phyloP scores from a whole-genome alignment of 1,140 invertebrate species.

The Philaenus spumarius region DNA sequence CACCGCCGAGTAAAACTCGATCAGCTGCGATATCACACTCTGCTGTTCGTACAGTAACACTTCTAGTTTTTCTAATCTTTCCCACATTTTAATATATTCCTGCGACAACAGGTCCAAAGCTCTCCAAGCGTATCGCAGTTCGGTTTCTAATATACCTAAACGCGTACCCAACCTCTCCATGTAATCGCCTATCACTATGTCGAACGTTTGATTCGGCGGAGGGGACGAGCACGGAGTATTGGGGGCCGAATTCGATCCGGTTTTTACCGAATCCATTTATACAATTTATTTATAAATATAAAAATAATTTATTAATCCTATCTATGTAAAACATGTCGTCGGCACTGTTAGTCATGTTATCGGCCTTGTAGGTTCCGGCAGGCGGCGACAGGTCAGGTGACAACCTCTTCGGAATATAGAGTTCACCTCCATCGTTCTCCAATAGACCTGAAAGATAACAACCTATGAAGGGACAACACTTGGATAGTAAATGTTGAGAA shows the following conservation, averaged over 20 bases:
- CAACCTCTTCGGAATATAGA: no score
- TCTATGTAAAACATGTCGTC: no score
- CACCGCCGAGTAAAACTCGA: conserved; percentile 61
- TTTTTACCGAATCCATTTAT: no score
- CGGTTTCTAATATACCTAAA: conserved; percentile 79
- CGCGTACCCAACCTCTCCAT: conserved; percentile 83
- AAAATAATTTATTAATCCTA: no score
- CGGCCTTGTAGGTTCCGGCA: no score
- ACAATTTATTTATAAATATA: no score
- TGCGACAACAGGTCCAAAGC: conserved; percentile 83
- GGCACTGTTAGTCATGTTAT: no score
- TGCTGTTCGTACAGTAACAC: conserved; percentile 83
- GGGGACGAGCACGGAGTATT: conserved; percentile 18
- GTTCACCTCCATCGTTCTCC: no score
- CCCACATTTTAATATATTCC: conserved; percentile 93
- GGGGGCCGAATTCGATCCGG: conserved; percentile 11
- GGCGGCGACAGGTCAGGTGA: no score
- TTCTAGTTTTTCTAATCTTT: conserved; percentile 84
- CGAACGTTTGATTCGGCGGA: conserved; percentile 25
- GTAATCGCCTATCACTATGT: conserved; percentile 62
- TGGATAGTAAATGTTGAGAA: no score
- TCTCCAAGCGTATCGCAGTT: conserved; percentile 86
- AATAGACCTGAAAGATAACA: no score
- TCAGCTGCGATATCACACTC: conserved; percentile 79
- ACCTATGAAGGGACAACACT: no score